Base-by-base conservation (phyloP, 2,797 vertebrate species). In the Pteronotus mesoamericanus region DNA sequence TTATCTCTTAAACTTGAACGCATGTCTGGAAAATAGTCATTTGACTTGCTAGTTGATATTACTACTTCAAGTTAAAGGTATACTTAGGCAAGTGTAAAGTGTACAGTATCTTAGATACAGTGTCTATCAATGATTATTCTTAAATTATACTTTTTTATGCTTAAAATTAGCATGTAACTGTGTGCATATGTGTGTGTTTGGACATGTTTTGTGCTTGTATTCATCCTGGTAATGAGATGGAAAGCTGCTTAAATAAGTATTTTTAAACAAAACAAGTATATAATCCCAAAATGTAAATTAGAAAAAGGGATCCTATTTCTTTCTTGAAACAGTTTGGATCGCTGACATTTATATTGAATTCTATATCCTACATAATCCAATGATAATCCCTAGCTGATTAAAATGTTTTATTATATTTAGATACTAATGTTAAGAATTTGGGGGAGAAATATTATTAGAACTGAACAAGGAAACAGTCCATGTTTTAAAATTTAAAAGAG, bases 341-440 rank as follows among this genome's bases (percentile, higher is more conserved):
- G 83, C 42, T 92, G 48, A 92, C 72, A 95, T 94, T 93, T 93
- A 44, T 57, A 82, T 8, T 68, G 66, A 90, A 61, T 22, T 18
- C 32, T 53, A 9, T 84, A 84, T 77, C 93, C 66, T 86, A 39
- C 51, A 55, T 88, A 94, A 94, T 80, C 77, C 48, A 46, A 7
- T 46, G 34, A 55, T 69, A 95, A 94, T 93, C 51, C 34, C 18
- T 86, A 66, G 53, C 22, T 93, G 48, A 86, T 96, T 93, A 92
- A 46, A 94, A 82, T 95, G 34, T 57, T 96, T 95, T 90, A 82
- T 94, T 37, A 84, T 90, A 82, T 88, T 90, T 93, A 87, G 44
- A 94, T 96, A 92, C n/a, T 77, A 85, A 85, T 86, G 32, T 74
- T 74, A 78, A 74, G 74, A 87, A 92, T 68, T 93, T 85, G 2